Evolutionary conservation across 2,888 invertebrate species (phyloP), one percentile per base, ranked within the genome.

Genomic region (Ectropis crepuscularia): DNA sequence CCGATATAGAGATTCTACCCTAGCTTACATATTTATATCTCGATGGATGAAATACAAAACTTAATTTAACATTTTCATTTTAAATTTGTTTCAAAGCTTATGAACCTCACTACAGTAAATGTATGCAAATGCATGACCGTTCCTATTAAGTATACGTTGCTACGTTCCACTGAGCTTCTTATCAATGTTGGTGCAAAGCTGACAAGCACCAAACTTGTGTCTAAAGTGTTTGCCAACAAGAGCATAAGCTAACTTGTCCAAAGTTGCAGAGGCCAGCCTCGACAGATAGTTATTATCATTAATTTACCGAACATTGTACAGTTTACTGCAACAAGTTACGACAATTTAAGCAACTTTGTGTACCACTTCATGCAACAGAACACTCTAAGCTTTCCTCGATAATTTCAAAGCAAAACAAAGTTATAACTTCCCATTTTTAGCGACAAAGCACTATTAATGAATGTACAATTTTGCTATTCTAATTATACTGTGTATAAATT

Each of bases 231-330:
- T 39, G 51, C 59, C 43, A 39, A 57, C 57, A 46, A 55, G 49
- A 50, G 46, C 49, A 48, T 47, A 8, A 43, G 11, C 12, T 67
- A 65, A 67, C 65, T 66, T 70, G 71, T 70, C 6, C 50, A 39
- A 57, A 63, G 55, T 59, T 65, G 41, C 6, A 51, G 53, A 42
- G 45, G 61, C 12, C 37, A 53, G n/a, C 39, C 11, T 38, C 46
- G 51, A 57, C 36, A 53, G 28, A 11, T 41, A 12, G 42, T 48
- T 41, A 38, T 49, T 53, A 47, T 39, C 53, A 46, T 41, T 59
- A 58, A 51, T 51, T 58, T 53, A 2, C 46, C 5, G 10, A 38
- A 54, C 37, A 54, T 38, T 46, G 54, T 6, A 36, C 43, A 53
- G 43, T 45, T 53, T 43, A 53, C 53, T 36, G 6, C 9, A 2